Evolutionary conservation across 2,888 invertebrate genomes (phyloP).

Genomic region (Trichacis sp.): DNA sequence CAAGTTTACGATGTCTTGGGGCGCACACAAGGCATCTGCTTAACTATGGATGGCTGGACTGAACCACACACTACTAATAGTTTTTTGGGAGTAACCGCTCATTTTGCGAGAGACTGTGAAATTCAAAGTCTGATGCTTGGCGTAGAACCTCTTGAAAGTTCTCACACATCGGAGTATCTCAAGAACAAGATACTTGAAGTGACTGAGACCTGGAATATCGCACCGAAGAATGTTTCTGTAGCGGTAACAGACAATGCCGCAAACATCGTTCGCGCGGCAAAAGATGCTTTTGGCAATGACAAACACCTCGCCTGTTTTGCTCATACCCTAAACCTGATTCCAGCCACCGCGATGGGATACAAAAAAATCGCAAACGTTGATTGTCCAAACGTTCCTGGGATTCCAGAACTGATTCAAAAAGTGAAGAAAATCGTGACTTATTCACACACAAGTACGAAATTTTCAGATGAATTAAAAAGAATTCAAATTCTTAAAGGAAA

Average conservation of each 20-base stretch:
- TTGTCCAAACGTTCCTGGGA: too few species aligned
- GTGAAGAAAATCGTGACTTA: too few species aligned
- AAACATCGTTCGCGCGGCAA: slow-evolving; percentile 31
- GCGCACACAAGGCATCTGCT: too few species aligned
- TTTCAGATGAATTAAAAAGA: too few species aligned
- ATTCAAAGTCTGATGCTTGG: slow-evolving; percentile 22
- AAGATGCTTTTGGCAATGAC: slow-evolving; percentile 22
- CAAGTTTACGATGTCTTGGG: too few species aligned
- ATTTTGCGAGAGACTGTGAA: slow-evolving; percentile 16
- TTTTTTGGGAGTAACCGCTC: slow-evolving; percentile 21
- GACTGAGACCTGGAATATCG: slow-evolving; percentile 21
- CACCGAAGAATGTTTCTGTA: slow-evolving; percentile 23
- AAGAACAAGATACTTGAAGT: slow-evolving; percentile 19
- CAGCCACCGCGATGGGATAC: background rate
- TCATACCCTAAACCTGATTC: slow-evolving; percentile 44
- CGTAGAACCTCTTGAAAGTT: slow-evolving; percentile 20
- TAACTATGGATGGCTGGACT: slow-evolving; percentile 31
- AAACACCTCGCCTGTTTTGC: slow-evolving; percentile 45
- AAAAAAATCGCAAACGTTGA: too few species aligned
- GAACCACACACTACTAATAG: slow-evolving; percentile 22
- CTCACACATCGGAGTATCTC: slow-evolving; percentile 29
- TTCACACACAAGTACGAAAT: too few species aligned
- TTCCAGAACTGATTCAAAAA: too few species aligned
- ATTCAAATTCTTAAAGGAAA: too few species aligned
- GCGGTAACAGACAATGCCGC: slow-evolving; percentile 30